Percentiles rank a stretch among this genome's conserved stretches.
phyloP scores from a whole-genome alignment of 2,797 vertebrate species.

The Spizella passerina region DNA sequence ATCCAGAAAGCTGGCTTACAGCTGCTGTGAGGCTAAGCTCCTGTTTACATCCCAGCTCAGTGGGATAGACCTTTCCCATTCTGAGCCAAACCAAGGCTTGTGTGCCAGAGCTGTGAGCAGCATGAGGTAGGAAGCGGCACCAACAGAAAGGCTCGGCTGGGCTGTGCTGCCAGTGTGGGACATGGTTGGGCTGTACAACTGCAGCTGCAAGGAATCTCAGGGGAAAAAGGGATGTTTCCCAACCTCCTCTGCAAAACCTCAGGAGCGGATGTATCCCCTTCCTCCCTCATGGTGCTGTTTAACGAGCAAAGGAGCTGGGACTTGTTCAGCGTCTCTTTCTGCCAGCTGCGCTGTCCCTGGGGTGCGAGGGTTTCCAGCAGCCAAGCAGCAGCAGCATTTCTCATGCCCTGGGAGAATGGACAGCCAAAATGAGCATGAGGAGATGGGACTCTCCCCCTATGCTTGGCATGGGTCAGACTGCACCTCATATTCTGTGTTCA shows the following conservation, averaged over 20 bases:
- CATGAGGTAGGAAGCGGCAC: neutral
- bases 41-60: neutral
- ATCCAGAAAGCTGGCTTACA: slow-evolving; percentile 16
- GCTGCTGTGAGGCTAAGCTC: neutral
- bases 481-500: neutral
- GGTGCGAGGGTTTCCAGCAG: neutral
- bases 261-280: neutral
- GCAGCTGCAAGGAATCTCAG: neutral
- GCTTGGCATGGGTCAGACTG: too few species aligned
- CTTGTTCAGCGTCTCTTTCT: neutral
- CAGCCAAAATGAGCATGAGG: neutral
- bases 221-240: neutral
- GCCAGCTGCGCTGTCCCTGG: neutral
- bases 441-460: neutral
- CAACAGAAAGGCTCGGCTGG: fast-evolving
- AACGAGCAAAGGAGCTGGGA: neutral
- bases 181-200: fast-evolving
- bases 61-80: neutral
- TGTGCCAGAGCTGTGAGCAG: neutral
- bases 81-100: neutral
- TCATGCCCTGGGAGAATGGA: neutral
- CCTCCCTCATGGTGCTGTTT: neutral
- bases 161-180: fast-evolving
- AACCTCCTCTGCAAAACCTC: neutral
- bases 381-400: fast-evolving